phyloP scores from a whole-genome alignment of 2,888 invertebrate genomes.

The Lydus trimaculatus region DNA sequence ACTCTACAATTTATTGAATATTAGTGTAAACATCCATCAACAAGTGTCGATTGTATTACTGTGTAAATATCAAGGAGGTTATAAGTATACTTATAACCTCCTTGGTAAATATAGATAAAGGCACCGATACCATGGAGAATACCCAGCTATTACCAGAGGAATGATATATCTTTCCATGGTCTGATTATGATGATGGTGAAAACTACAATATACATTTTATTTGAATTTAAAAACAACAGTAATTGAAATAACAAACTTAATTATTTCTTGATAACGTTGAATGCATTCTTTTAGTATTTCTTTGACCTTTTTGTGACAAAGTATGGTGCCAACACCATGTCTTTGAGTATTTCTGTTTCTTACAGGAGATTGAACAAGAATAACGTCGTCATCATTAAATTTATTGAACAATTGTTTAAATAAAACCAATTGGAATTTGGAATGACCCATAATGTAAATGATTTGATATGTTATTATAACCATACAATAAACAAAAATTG shows the following conservation, averaged over 20 bases:
- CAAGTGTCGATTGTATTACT: neutral
- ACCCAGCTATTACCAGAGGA: neutral
- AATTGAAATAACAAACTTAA: neutral
- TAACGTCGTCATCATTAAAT: neutral
- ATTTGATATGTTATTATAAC: neutral
- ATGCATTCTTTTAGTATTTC: neutral
- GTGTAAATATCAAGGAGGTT: too few relatives aligned
- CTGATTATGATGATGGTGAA: neutral
- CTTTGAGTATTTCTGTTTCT: too few relatives aligned
- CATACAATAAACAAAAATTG: neutral
- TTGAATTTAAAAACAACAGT: too few relatives aligned
- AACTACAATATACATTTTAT: neutral
- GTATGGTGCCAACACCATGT: neutral
- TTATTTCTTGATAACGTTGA: neutral
- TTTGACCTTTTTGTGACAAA: neutral
- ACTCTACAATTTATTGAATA: neutral
- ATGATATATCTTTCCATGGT: neutral
- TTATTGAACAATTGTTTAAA: neutral
- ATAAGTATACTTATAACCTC: too few relatives aligned
- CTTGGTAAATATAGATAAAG: neutral
- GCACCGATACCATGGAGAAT: neutral
- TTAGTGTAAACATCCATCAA: neutral
- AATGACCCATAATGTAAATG: neutral
- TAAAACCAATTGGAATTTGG: neutral
- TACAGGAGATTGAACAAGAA: too few relatives aligned